A percentile compares a stretch with the other conserved stretches of the same genome.
These are phyloP conservation scores for Argyresthia albistria DNA, from an alignment of 2,888 invertebrate species.

Conservation along the genomic window DNA sequence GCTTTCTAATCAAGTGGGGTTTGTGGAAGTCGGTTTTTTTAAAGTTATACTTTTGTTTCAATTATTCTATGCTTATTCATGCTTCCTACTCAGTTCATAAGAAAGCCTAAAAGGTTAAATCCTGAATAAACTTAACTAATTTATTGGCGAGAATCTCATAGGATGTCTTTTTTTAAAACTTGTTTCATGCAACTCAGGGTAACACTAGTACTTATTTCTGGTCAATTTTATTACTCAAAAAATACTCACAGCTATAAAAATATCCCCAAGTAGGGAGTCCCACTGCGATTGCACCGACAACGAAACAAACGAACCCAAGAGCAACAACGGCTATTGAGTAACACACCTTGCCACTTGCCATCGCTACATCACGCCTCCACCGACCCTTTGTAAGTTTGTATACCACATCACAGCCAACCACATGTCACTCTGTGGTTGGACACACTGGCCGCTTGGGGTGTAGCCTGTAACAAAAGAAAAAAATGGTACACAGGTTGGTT, in stretches of 20 bases:
- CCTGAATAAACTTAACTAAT: too few species aligned
- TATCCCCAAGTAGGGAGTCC: constrained; percentile 91
- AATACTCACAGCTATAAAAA: constrained; percentile 78
- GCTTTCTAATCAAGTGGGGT: too few species aligned
- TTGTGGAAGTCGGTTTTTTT: too few species aligned
- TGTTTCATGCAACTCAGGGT: too few species aligned
- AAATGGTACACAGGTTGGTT: too few species aligned
- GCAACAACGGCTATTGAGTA: constrained; percentile 79
- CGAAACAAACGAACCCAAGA: constrained; percentile 84
- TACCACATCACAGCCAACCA: not conserved
- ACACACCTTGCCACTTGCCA: constrained; percentile 77
- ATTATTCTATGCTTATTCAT: too few species aligned
- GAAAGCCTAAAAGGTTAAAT: too few species aligned
- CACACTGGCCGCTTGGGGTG: not conserved
- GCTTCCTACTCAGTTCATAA: too few species aligned
- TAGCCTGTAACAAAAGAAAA: not conserved
- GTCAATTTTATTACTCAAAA: not conserved
- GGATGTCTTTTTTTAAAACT: too few species aligned
- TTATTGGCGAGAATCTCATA: too few species aligned
- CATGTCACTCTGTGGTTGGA: not conserved
- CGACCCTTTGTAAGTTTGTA: constrained; percentile 13
- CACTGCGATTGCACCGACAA: constrained; percentile 86
- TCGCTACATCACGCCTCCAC: constrained; percentile 64
- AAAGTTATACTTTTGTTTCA: too few species aligned
- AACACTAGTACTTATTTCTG: too few species aligned